Evolutionary conservation across 2,888 invertebrate genomes (phyloP).

Genomic region (Drosophila fungiperda): DNA sequence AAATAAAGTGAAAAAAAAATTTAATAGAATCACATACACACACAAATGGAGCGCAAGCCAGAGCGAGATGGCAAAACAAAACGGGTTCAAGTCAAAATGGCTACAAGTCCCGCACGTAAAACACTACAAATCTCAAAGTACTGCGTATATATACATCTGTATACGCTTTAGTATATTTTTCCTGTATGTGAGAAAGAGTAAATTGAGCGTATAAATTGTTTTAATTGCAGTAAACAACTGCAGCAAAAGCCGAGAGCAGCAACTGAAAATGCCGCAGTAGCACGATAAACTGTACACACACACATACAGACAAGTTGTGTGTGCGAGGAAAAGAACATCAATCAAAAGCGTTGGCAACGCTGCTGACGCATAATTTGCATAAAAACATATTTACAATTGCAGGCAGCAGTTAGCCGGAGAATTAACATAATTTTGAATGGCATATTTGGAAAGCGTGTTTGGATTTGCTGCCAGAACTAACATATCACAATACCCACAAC

Average conservation of each 20-base stretch:
- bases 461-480: slow-evolving; percentile 30
- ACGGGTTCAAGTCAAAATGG: slow-evolving; percentile 57
- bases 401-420: slow-evolving; percentile 16
- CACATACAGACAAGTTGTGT: slow-evolving; percentile 8
- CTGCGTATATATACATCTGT: slow-evolving; percentile 14
- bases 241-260: slow-evolving; percentile 42
- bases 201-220: slow-evolving; percentile 79
- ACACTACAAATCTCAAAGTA: slow-evolving; percentile 43
- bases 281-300: slow-evolving; percentile 12
- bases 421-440: slow-evolving; percentile 76
- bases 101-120: slow-evolving; percentile 44
- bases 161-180: neutral
- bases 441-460: slow-evolving; percentile 50
- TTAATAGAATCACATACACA: slow-evolving; percentile 27
- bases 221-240: slow-evolving; percentile 70
- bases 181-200: slow-evolving; percentile 33
- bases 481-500: slow-evolving; percentile 4
- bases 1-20: slow-evolving; percentile 21
- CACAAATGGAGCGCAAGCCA: slow-evolving; percentile 7
- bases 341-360: slow-evolving; percentile 65
- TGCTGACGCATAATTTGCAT: slow-evolving; percentile 69
- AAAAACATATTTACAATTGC: slow-evolving; percentile 73
- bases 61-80: slow-evolving; percentile 17
- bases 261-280: slow-evolving; percentile 17
- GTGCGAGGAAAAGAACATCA: slow-evolving; percentile 49